A percentile compares a stretch with the other conserved stretches of the same genome.
phyloP scores from a whole-genome alignment of 2,797 vertebrate species.

The Sebastes alutus region DNA sequence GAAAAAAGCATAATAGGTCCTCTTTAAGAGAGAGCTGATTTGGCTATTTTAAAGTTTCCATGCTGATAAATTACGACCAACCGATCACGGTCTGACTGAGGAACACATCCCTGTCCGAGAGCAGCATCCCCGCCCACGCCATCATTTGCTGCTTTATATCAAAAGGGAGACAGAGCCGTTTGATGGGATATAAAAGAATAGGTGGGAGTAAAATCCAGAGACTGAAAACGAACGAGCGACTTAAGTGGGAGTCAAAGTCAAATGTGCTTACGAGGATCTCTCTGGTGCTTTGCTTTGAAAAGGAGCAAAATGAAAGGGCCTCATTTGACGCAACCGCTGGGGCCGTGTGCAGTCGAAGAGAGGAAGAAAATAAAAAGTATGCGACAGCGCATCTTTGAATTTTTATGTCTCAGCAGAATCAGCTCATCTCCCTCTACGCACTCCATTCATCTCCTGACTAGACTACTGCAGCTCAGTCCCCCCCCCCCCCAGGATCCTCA shows the following conservation, averaged over 20 bases:
- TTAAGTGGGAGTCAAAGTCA: slow-evolving; percentile 25
- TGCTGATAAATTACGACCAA: neutral
- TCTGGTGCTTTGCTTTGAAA: slow-evolving; percentile 30
- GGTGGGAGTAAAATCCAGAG: slow-evolving; percentile 10
- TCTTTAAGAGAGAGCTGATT: no score
- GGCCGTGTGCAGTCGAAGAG: neutral
- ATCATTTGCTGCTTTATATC: neutral
- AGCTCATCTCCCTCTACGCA: neutral
- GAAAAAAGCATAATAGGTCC: no score
- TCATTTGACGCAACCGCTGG: slow-evolving; percentile 8
- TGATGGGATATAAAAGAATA: neutral
- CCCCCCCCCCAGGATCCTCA: neutral
- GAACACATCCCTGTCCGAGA: neutral
- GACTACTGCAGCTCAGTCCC: neutral
- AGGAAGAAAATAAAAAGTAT: neutral
- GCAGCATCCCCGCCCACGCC: neutral
- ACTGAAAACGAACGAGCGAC: neutral
- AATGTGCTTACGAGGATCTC: slow-evolving; percentile 30
- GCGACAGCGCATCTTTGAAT: slow-evolving; percentile 13
- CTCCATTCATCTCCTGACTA: slow-evolving; percentile 15
- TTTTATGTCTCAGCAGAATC: slow-evolving; percentile 24
- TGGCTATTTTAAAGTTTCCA: neutral
- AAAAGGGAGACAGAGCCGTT: neutral
- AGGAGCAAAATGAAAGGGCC: slow-evolving; percentile 16
- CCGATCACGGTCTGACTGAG: neutral